Conservation (phyloP, 2,888 invertebrate genomes). For the Plebejus anna region DNA sequence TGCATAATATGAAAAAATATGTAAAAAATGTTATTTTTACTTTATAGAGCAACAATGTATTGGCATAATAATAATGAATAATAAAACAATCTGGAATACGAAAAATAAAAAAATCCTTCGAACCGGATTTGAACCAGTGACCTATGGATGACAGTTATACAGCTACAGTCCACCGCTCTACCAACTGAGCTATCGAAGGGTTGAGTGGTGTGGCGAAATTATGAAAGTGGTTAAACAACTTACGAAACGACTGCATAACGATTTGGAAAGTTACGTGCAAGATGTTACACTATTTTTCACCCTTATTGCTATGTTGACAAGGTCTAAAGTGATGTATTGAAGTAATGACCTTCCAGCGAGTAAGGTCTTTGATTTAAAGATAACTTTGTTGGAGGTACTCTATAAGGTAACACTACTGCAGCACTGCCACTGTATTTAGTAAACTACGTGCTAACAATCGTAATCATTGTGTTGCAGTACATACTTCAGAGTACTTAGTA, state of each 20-base stretch:
- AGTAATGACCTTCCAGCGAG: not conserved
- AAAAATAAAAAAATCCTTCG: slow-evolving; percentile 53
- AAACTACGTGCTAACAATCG: no score
- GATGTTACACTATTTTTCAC: no score
- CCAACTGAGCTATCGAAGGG: slow-evolving; percentile 73
- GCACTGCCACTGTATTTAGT: no score
- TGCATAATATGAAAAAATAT: no score
- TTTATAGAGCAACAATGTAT: no score
- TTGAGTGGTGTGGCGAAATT: not conserved
- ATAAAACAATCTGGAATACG: not conserved
- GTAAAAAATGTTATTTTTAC: no score
- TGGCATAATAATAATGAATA: no score
- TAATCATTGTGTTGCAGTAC: no score
- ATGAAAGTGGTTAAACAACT: not conserved
- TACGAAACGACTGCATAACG: not conserved
- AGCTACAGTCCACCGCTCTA: slow-evolving; percentile 70
- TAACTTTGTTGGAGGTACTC: not conserved
- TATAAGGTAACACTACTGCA: not conserved
- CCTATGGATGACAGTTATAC: slow-evolving; percentile 70
- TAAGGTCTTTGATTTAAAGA: not conserved
- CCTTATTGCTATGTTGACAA: not conserved
- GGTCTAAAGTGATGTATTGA: not conserved
- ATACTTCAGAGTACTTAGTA: no score
- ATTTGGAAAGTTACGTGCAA: slow-evolving; percentile 6
- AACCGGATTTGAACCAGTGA: slow-evolving; percentile 79